phyloP scores from a whole-genome alignment of 2,113 vertebrate genomes.

The Thamnophis sirtalis region DNA sequence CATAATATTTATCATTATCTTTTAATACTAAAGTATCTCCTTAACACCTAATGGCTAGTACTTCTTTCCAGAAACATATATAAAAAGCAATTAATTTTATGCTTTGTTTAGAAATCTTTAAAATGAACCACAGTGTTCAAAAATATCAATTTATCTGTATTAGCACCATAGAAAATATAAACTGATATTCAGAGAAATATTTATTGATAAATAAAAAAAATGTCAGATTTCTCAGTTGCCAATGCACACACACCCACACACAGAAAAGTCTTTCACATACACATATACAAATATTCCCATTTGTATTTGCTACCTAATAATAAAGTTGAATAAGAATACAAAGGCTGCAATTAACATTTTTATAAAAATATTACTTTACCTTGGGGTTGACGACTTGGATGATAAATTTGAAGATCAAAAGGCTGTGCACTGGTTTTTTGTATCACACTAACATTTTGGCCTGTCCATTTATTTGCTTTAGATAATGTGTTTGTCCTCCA shows the following conservation, averaged over 20 bases:
- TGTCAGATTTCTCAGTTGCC: neutral
- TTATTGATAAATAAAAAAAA: neutral
- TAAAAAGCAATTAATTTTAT: constrained; percentile 3
- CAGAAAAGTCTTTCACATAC: neutral
- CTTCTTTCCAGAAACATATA: constrained; percentile 25
- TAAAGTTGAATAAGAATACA: neutral
- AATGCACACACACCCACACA: neutral
- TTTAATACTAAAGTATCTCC: neutral
- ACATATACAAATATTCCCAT: neutral
- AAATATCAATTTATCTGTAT: neutral
- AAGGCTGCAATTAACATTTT: neutral
- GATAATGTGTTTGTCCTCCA: constrained; percentile 98
- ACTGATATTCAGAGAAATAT: neutral
- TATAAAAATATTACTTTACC: constrained; percentile 65
- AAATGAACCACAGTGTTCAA: constrained; percentile 20
- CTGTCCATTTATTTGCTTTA: constrained; percentile 97
- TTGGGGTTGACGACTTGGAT: constrained; percentile 95
- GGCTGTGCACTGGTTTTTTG: constrained; percentile 98
- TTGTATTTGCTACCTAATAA: neutral
- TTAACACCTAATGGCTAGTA: neutral
- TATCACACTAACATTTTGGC: constrained; percentile 93
- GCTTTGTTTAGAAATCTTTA: constrained; percentile 9
- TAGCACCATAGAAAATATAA: neutral
- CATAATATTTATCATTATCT: neutral
- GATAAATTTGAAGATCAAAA: constrained; percentile 96